These are phyloP conservation scores for Podarcis cretensis DNA, from an alignment of 2,113 vertebrate species.

Conservation along the genomic window DNA sequence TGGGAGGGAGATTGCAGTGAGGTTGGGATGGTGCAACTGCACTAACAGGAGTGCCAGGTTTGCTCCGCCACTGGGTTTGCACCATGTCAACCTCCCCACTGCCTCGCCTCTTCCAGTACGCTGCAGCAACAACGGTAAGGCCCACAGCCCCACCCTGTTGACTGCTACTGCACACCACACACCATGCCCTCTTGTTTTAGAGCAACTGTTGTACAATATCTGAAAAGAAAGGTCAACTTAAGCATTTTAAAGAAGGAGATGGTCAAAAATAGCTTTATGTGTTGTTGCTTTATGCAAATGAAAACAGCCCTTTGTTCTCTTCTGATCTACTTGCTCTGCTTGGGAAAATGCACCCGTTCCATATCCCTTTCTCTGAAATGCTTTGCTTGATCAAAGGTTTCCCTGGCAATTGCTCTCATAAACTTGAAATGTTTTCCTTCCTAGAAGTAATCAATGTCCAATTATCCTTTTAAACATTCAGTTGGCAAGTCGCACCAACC, in stretches of 20 bases:
- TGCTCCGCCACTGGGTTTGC: no score
- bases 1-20: no score
- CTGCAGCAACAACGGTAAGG: no score
- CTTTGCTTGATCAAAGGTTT: conserved; percentile 19
- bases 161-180: neutral
- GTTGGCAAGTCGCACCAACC: neutral
- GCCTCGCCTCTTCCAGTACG: no score
- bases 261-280: neutral
- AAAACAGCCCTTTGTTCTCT: neutral
- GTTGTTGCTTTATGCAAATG: neutral
- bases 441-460: conserved; percentile 19
- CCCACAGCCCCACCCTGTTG: no score
- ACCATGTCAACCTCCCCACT: no score
- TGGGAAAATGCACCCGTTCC: conserved; percentile 2
- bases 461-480: conserved; percentile 21
- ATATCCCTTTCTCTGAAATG: conserved; percentile 18
- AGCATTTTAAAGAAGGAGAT: neutral
- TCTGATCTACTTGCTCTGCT: neutral
- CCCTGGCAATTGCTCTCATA: conserved; percentile 16
- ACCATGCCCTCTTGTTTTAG: neutral
- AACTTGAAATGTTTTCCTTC: conserved; percentile 15
- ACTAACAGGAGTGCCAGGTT: no score
- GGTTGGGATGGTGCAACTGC: no score
- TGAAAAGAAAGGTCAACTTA: neutral
- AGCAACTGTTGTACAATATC: neutral